Conservation (phyloP, 2,797 vertebrate genomes). For the Podargus strigoides region DNA sequence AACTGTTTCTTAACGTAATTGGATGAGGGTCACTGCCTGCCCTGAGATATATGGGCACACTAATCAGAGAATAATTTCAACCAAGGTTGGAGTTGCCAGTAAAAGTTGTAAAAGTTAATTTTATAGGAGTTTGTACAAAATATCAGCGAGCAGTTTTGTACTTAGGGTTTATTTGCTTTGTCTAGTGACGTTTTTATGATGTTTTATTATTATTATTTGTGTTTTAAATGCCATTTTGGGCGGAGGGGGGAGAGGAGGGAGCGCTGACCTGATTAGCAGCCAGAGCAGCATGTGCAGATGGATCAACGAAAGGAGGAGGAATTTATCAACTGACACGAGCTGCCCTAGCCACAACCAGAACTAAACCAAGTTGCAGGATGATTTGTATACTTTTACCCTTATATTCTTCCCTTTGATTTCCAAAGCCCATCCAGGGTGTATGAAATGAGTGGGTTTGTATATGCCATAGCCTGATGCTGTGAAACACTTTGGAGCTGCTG, state of each 20-base stretch:
- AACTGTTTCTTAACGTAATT: constrained; percentile 42
- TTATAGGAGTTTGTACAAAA: constrained; percentile 24
- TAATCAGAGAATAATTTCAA: constrained; percentile 56
- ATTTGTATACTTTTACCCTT: background rate
- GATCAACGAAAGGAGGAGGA: background rate
- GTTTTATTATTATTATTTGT: constrained; percentile 58
- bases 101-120: constrained; percentile 53
- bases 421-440: background rate
- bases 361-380: background rate
- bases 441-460: background rate
- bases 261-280: background rate
- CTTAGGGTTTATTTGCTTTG: background rate
- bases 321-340: background rate
- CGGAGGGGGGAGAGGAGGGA: background rate
- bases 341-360: background rate
- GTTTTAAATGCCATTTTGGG: background rate
- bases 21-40: constrained; percentile 59
- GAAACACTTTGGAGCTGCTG: background rate
- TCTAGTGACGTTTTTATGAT: constrained; percentile 30
- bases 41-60: constrained; percentile 42
- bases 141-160: background rate
- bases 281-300: background rate
- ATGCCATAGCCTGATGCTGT: rapidly evolving
- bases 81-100: background rate
- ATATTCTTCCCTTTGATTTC: background rate